phyloP scores from a whole-genome alignment of 37 sponge, comb jelly and placozoan genomes.

The Theonella swinhoei region DNA sequence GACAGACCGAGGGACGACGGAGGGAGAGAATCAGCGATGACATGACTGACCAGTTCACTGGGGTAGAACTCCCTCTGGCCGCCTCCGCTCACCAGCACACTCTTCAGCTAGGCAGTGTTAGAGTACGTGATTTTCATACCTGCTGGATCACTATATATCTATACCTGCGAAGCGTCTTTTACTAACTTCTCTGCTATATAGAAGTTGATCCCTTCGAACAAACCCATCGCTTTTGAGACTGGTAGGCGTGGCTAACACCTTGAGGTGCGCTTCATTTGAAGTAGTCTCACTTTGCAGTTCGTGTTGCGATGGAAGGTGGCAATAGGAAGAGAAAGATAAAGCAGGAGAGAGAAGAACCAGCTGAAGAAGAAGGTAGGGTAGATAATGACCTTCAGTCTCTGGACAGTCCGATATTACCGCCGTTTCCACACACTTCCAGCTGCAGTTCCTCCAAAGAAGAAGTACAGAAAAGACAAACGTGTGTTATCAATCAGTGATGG shows the following conservation, averaged over 20 bases:
- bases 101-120: constrained; percentile 77
- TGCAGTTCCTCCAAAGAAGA: constrained; percentile 57
- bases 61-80: constrained; percentile 76
- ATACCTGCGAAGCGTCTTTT: constrained; percentile 22
- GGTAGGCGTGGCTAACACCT: too few relatives aligned
- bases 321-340: not conserved
- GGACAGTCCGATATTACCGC: too few relatives aligned
- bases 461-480: constrained; percentile 88
- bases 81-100: constrained; percentile 66
- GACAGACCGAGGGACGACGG: not conserved
- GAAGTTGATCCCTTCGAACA: constrained; percentile 42
- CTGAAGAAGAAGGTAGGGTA: not conserved
- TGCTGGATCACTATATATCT: too few relatives aligned
- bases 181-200: constrained; percentile 29
- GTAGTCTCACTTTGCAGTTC: too few relatives aligned
- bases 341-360: not conserved
- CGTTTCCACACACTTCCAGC: too few relatives aligned
- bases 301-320: too few relatives aligned
- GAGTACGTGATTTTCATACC: too few relatives aligned
- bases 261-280: too few relatives aligned
- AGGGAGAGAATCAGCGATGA: constrained; percentile 53
- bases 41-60: constrained; percentile 76
- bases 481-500: constrained; percentile 5
- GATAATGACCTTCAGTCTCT: not conserved
- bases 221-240: not conserved